A percentile compares a stretch with the other conserved stretches of the same genome.
Conservation (phyloP, 2,113 vertebrate genomes). For the Dipodomys spectabilis region DNA sequence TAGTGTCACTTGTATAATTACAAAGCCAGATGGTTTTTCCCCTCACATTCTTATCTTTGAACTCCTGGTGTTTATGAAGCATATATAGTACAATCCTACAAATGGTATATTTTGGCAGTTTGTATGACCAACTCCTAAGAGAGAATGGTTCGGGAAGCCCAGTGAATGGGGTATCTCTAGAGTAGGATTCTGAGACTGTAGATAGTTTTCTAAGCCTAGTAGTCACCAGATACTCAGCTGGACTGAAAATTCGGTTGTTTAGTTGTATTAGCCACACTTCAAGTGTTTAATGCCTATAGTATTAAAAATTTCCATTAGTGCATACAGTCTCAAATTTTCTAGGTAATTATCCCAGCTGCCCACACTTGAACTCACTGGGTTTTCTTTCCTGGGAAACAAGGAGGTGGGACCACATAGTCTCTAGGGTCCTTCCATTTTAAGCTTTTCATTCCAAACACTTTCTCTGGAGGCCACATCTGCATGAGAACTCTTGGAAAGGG, state of each 20-base stretch:
- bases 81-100: background rate
- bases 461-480: background rate
- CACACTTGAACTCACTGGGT: background rate
- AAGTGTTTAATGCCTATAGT: background rate
- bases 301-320: background rate
- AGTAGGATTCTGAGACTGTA: background rate
- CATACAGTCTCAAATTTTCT: background rate
- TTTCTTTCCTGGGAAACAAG: background rate
- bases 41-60: constrained; percentile 13
- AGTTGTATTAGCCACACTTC: background rate
- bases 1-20: background rate
- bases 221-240: background rate
- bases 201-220: background rate
- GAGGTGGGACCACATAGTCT: background rate
- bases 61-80: constrained; percentile 1
- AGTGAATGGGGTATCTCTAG: background rate
- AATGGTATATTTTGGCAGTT: background rate
- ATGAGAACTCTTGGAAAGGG: background rate
- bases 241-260: background rate
- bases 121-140: background rate
- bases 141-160: background rate
- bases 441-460: background rate
- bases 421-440: background rate
- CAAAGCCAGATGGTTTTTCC: background rate
- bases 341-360: background rate